Conservation (phyloP, 2,113 vertebrate genomes). For the Triplophysa siluroides region DNA sequence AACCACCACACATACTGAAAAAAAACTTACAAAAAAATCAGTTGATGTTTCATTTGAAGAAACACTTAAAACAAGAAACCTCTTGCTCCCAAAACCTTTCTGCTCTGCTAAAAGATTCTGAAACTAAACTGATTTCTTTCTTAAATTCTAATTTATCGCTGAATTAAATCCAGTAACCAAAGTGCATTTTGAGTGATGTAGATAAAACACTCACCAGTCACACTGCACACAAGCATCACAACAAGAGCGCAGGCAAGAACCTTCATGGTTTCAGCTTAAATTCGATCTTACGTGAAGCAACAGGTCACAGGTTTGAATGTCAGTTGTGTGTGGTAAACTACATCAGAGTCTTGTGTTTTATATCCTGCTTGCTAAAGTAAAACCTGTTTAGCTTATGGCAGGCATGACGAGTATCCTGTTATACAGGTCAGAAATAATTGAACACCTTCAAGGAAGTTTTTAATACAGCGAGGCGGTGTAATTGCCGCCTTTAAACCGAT, state of each 20-base stretch:
- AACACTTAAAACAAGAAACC: no score
- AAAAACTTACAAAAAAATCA: no score
- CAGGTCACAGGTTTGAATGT: not conserved
- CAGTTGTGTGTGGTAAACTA: not conserved
- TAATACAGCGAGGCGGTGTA: no score
- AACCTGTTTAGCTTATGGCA: not conserved
- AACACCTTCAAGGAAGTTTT: not conserved
- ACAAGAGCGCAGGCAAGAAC: not conserved
- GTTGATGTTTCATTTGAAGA: no score
- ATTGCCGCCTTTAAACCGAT: no score
- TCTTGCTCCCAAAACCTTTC: no score
- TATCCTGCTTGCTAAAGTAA: not conserved
- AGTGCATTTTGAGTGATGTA: no score
- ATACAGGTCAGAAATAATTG: not conserved
- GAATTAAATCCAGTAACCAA: no score
- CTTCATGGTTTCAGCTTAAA: constrained; percentile 26
- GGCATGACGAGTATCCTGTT: not conserved
- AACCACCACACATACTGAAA: not conserved
- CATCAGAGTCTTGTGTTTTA: not conserved
- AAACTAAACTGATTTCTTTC: no score
- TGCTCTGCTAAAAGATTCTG: no score
- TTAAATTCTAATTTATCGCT: no score
- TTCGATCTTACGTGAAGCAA: not conserved
- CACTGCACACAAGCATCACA: constrained; percentile 9
- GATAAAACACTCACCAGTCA: constrained; percentile 18